Evolutionary conservation across 2,113 vertebrate genomes (phyloP).

Genomic region (Sebastes fasciatus): DNA sequence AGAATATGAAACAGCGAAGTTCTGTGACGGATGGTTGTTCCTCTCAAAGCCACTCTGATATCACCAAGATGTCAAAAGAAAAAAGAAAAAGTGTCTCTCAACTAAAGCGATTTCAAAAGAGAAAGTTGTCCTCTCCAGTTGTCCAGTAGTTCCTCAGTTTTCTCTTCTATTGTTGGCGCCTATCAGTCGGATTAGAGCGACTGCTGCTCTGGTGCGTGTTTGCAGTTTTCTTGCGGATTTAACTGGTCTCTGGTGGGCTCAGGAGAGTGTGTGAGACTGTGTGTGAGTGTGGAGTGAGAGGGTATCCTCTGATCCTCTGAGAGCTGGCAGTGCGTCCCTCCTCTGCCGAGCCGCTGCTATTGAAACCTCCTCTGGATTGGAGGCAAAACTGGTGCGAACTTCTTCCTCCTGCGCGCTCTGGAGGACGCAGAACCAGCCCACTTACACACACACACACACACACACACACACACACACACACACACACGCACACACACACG

Average conservation of each 20-base stretch:
- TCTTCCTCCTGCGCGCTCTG: slow-evolving; percentile 31
- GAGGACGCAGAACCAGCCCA: slow-evolving; percentile 78
- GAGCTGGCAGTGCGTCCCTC: slow-evolving; percentile 79
- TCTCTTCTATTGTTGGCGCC: slow-evolving; percentile 31
- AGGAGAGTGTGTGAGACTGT: slow-evolving; percentile 48
- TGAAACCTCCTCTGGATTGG: slow-evolving; percentile 81
- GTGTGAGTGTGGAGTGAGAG: slow-evolving; percentile 43
- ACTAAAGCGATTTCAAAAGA: slow-evolving; percentile 33
- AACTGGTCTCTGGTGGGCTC: slow-evolving; percentile 72
- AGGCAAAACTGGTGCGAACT: slow-evolving; percentile 78
- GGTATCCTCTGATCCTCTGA: slow-evolving; percentile 68
- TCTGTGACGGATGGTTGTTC: background rate
- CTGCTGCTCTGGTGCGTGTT: slow-evolving; percentile 65
- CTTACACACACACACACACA: slow-evolving; percentile 48
- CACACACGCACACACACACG: no score
- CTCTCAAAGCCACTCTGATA: no score
- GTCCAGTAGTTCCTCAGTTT: slow-evolving; percentile 71
- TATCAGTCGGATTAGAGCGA: slow-evolving; percentile 68
- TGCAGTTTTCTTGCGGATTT: slow-evolving; percentile 75
- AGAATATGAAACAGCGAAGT: slow-evolving; percentile 31
- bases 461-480: background rate
- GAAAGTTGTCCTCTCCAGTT: slow-evolving; percentile 70
- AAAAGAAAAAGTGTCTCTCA: slow-evolving; percentile 32
- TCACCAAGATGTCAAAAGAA: background rate
- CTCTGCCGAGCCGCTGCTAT: slow-evolving; percentile 82